Percentiles rank a stretch among this genome's conserved stretches.
These are phyloP conservation scores for Anthopleura sola DNA, from an alignment of 64 coral and sea anemone genomes.

Conservation along the genomic window DNA sequence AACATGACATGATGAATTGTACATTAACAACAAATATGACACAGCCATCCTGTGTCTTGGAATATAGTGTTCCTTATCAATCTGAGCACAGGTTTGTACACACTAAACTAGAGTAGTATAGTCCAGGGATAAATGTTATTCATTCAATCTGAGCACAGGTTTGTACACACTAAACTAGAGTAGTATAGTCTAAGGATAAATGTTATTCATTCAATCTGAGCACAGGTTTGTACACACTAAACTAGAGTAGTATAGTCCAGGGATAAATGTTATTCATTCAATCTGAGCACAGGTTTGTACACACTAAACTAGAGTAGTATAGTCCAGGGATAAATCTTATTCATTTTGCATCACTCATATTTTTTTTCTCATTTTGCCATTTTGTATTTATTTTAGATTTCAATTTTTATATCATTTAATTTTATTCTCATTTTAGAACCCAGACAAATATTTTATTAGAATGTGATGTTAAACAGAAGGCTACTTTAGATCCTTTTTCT, in stretches of 20 bases:
- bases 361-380: background rate
- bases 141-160: background rate
- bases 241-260: too few species aligned
- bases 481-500: background rate
- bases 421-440: background rate
- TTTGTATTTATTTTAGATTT: background rate
- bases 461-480: background rate
- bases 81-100: background rate
- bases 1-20: background rate
- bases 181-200: too few species aligned
- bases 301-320: background rate
- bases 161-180: background rate
- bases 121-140: too few species aligned
- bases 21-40: background rate
- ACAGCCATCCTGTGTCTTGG: background rate
- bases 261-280: too few species aligned
- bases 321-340: too few species aligned
- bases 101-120: too few species aligned
- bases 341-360: background rate
- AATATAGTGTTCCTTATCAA: background rate
- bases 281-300: background rate
- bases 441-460: background rate
- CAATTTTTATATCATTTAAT: background rate
- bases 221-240: background rate
- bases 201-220: background rate